Evolutionary conservation across 2,888 invertebrate species (phyloP), one percentile per base, ranked within the genome.

Genomic region (Zaprionus lineosus): DNA sequence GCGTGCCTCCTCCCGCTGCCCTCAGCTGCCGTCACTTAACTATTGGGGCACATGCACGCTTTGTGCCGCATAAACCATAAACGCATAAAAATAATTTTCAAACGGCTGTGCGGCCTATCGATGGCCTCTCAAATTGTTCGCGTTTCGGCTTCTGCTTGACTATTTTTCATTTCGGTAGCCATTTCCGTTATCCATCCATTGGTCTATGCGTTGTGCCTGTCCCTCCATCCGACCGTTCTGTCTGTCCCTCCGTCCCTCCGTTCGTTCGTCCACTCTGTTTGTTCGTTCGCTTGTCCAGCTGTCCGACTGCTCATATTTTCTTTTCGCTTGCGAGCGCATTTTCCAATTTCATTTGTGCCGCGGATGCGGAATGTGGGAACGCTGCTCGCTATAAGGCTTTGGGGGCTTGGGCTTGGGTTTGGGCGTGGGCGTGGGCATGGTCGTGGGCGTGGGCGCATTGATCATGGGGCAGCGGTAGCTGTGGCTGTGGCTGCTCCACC

Each of bases 291-390:
- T 9, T 37, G n/a, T n/a, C n/a, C n/a, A n/a, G n/a, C 31, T 43
- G 48, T 24, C 53, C 51, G 68, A 59, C 50, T 60, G 69, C 59
- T 39, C 66, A 66, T 84, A 82, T 82, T 84, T 79, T 78, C 85
- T 72, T 84, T 79, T 84, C 83, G 83, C 72, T 66, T 57, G 74
- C 85, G 78, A 72, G 70, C 79, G 74, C 70, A 82, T 83, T 82
- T 82, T 82, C 81, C 85, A 82, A 82, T 82, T 82, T 82, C 81
- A 82, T 83, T 85, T 82, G 83, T 61, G 85, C 68, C 78, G 53
- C 64, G 60, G 60, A 75, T 67, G 79, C 76, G 85, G 84, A 82
- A 82, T 85, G 64, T 75, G 72, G n/a, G n/a, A 63, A 48, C 74
- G 76, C 71, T 57, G 55, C 75, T 48, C 46, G 16, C 47, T 16